Evolutionary conservation across 2,888 invertebrate species (phyloP).

Genomic region (Microplitis deprimator): DNA sequence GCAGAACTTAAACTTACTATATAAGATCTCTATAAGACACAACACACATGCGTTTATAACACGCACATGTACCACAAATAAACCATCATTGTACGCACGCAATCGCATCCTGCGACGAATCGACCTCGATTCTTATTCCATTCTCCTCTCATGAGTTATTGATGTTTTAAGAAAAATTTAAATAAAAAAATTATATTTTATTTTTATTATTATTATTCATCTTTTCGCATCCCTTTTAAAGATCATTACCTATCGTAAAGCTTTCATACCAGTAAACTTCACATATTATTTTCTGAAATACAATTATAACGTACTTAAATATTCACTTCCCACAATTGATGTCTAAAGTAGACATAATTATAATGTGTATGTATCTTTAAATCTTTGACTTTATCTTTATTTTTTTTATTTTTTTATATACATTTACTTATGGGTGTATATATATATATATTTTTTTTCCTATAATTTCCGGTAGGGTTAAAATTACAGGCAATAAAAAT

Average conservation of each 20-base stretch:
- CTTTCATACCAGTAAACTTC: background rate
- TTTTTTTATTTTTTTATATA: background rate
- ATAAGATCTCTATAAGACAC: background rate
- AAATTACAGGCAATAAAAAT: background rate
- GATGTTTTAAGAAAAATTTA: slow-evolving; percentile 21
- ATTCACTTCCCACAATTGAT: background rate
- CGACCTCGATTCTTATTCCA: slow-evolving; percentile 40
- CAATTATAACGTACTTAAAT: background rate
- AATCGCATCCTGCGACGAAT: slow-evolving; percentile 44
- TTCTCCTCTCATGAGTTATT: slow-evolving; percentile 25
- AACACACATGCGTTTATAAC: background rate
- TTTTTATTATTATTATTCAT: background rate
- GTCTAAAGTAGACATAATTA: background rate
- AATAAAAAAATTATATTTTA: background rate
- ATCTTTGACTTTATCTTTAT: background rate
- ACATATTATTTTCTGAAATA: background rate
- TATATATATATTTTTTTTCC: background rate
- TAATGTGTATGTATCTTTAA: background rate
- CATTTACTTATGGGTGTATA: background rate
- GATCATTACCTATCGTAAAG: background rate
- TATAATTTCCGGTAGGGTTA: background rate
- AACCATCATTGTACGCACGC: slow-evolving; percentile 48
- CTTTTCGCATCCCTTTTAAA: background rate
- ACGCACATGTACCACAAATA: slow-evolving; percentile 44
- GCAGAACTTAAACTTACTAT: background rate